Evolutionary conservation across 1,140 invertebrate genomes (phyloP), one percentile per base, ranked within the genome.

Genomic region (Megalonaias nervosa): DNA sequence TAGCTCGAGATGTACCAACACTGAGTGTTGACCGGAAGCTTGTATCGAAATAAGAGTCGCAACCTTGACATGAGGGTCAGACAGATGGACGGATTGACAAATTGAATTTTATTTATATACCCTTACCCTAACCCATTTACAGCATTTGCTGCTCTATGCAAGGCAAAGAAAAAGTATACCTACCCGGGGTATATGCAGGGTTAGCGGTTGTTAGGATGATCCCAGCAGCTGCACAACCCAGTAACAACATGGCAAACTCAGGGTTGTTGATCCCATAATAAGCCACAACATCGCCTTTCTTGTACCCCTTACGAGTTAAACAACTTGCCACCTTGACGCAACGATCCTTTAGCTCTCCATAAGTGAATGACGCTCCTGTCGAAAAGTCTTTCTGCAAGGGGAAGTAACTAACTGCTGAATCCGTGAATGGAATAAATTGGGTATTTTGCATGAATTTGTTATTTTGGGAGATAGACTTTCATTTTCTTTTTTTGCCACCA

Each of bases 101-200:
- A 38, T 38, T 38, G 38, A 38, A 38, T 38, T 9, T 0, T 6
- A 38, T 31, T 2, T 31, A 31, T 31, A n/a, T n/a, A n/a, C n/a
- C n/a, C n/a, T n/a, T n/a, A n/a, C n/a, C n/a, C n/a, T n/a, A n/a
- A n/a, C 1, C 26, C 26, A 26, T 26, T 26, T 26, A 26, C 26
- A 26, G 26, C 38, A 38, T 9, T 9, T 38, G 38, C 38, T 38
- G 38, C 38, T 6, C 38, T 5, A 38, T 3, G 38, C 38, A 38
- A 38, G 2, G 38, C 4, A 38, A 38, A 38, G 38, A 38, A 38
- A 38, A 38, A 38, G 38, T 38, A 38, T 14, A 71, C 75, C 73
- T 70, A 97, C 96, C 93, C 83, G 93, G 79, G 9, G 95, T 97
- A 84, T 96, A 97, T 60, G 94, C 87, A 2, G 95, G 95, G 91